Evolutionary conservation across 2,888 invertebrate species (phyloP), one percentile per base, ranked within the genome.

Genomic region (Drosophila atripex): DNA sequence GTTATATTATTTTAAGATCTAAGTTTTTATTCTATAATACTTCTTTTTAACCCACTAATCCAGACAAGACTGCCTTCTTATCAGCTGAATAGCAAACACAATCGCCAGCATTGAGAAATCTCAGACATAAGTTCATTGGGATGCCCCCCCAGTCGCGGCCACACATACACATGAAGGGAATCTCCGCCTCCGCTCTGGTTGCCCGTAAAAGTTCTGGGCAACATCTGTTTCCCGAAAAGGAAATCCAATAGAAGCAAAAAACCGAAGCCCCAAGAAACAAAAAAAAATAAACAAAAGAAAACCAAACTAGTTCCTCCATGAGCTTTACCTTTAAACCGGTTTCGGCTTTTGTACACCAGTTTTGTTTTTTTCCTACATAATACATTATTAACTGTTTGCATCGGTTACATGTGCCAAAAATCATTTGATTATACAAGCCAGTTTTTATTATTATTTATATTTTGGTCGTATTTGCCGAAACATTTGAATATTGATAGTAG

Each of bases 221-320:
- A 76, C 86, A 86, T 86, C 60, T 83, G 86, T 86, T 69, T 85
- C 86, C 86, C 76, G 65, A 86, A 82, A 82, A 86, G 86, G 82
- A 82, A 86, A 86, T 78, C 65, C 51, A 71, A 71, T 56, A 65
- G 57, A 46, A 51, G 70, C 60, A 73, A 80, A 73, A 70, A 70
- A 71, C 66, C 64, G 28, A 35, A 30, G 30, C 63, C 23, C 35
- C 21, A 57, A n/a, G n/a, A 35, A 61, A 28, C 21, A 64, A 45
- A 60, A 45, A 60, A 18, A 57, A 69, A 56, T 58, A 73, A 71
- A 63, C 70, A 57, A 60, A 71, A 70, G 61, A 59, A 76, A 76
- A 54, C 71, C 56, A 80, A 80, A 80, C 80, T 76, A 78, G 82
- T 82, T 82, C 80, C 84, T 78, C 52, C 54, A 52, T 61, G 58